Conservation (phyloP, 2,113 vertebrate genomes). For the Cololabis saira region DNA sequence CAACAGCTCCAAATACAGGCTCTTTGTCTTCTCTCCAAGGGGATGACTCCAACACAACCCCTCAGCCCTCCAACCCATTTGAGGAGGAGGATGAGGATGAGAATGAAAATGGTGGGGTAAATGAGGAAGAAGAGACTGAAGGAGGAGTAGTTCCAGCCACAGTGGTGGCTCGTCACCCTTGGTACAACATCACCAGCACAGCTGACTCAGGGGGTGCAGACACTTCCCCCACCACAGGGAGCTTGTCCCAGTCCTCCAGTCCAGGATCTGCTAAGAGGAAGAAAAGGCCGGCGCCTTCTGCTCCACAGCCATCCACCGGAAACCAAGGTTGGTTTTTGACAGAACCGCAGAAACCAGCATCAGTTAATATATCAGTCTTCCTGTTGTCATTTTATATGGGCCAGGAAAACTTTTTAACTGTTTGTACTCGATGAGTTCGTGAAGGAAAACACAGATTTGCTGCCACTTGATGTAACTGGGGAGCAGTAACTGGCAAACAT, state of each 20-base stretch:
- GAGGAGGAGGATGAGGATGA: slow-evolving; percentile 86
- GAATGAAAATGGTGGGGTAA: slow-evolving; percentile 42
- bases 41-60: slow-evolving; percentile 69
- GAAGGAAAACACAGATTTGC: no score
- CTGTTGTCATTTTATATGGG: no score
- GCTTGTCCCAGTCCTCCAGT: slow-evolving; percentile 80
- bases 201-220: slow-evolving; percentile 49
- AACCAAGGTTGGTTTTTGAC: slow-evolving; percentile 59
- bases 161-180: slow-evolving; percentile 85
- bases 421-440: no score
- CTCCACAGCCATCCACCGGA: slow-evolving; percentile 70
- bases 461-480: no score
- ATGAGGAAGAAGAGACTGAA: slow-evolving; percentile 48
- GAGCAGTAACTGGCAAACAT: no score
- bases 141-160: slow-evolving; percentile 41
- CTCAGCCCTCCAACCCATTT: slow-evolving; percentile 89
- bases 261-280: slow-evolving; percentile 83
- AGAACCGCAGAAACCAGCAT: background rate
- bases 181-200: slow-evolving; percentile 89
- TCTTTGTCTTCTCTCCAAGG: slow-evolving; percentile 74
- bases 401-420: no score
- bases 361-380: background rate
- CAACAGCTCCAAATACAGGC: slow-evolving; percentile 62
- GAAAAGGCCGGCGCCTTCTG: slow-evolving; percentile 89
- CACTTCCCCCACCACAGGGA: slow-evolving; percentile 42